Evolutionary conservation across 2,797 vertebrate species (phyloP), one percentile per base, ranked within the genome.

Genomic region (Hypotaenidia philippensis): DNA sequence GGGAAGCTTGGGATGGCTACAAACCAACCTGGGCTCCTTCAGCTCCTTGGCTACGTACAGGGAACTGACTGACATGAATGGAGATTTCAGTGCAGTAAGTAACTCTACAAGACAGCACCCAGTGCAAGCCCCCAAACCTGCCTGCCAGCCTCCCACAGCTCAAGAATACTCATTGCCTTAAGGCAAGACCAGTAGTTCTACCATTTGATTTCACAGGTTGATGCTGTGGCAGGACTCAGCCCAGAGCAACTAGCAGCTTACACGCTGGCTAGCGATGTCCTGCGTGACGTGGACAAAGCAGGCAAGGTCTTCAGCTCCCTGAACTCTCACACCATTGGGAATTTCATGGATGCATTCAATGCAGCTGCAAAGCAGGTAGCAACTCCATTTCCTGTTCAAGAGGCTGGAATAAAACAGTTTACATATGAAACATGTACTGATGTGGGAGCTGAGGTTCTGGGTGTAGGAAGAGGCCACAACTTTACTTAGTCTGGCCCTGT

Each of bases 271-370:
- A 66, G 66, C 0, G 31, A 76, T 3, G 38, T 87, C 36, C 69
- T 96, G 74, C 53, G 49, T 15, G 91, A 95, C 60, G 56, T 11
- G 3, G 61, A 94, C 29, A 93, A 94, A 52, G 86, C 93, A 7
- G 66, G 36, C 26, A 92, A 82, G 53, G 32, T 97, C 56, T 61
- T 97, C 36, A 50, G 32, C 41, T 41, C 66, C 32, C 64, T 96
- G 38, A 88, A 31, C 19, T 60, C 60, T 26, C n/a, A 4, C 38
- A 89, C 60, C 29, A 14, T 94, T 59, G 91, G 66, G 20, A 53
- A 66, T 19, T 97, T 96, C 56, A 56, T 96, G 79, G 89, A 94
- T 38, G 53, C 83, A 41, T 96, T 97, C 52, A 97, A 94, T 11
- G 27, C 6, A 1, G 85, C 60, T 36, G 84, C 74, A 11, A 26